phyloP scores from a whole-genome alignment of 2,113 vertebrate genomes.

The Aptenodytes patagonicus region DNA sequence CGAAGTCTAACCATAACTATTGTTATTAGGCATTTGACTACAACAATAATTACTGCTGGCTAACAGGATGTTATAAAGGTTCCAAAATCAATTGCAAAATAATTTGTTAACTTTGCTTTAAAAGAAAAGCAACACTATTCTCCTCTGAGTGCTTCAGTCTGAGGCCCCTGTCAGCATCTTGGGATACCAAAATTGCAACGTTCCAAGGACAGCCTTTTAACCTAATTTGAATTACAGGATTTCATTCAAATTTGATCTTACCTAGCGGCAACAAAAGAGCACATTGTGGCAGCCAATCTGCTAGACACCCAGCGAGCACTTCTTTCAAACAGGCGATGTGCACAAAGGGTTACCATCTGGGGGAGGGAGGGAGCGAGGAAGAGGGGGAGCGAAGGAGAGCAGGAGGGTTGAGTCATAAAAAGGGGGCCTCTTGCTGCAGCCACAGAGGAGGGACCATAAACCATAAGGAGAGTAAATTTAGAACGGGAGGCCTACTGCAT shows the following conservation, averaged over 20 bases:
- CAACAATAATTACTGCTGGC: neutral
- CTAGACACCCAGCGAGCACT: neutral
- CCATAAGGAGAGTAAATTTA: conserved; percentile 52
- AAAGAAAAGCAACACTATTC: neutral
- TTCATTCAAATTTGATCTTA: neutral
- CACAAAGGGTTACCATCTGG: neutral
- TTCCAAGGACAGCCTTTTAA: neutral
- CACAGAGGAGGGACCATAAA: conserved; percentile 39
- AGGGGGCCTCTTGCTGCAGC: conserved; percentile 17
- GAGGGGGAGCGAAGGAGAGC: neutral
- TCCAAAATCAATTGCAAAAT: neutral
- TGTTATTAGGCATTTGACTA: neutral
- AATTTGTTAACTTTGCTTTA: neutral
- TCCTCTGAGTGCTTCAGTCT: neutral
- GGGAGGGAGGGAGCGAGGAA: neutral
- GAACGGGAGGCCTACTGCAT: neutral
- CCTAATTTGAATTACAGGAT: neutral
- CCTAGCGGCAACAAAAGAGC: neutral
- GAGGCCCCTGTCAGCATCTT: neutral
- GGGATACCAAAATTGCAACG: neutral
- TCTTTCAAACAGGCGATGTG: neutral
- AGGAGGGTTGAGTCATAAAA: neutral
- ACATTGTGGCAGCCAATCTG: neutral
- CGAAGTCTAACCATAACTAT: neutral
- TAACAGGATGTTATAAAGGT: neutral